Conservation (phyloP, 2,797 vertebrate species). For the Coregonus sp. region DNA sequence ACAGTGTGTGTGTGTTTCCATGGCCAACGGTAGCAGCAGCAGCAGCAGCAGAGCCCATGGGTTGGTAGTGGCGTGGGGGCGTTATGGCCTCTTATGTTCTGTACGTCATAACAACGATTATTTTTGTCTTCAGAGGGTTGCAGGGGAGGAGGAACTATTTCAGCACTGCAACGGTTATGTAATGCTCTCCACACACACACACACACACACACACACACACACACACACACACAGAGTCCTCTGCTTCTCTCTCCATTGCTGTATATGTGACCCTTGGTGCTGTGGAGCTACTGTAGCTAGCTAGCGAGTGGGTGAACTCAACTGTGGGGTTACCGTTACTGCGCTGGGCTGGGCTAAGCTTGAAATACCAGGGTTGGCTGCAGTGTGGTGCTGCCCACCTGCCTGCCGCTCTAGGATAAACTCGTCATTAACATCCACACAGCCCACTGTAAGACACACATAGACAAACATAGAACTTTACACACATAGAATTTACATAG, state of each 20-base stretch:
- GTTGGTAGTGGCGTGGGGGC: neutral
- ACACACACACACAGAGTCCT: constrained; percentile 6
- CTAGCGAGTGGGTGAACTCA: constrained; percentile 29
- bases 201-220: neutral
- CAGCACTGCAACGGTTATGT: constrained; percentile 45
- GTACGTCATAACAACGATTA: constrained; percentile 2
- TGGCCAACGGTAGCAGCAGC: neutral
- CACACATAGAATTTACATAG: neutral
- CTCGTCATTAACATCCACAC: neutral
- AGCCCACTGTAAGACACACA: constrained; percentile 5
- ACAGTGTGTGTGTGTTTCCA: neutral
- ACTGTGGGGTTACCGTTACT: constrained; percentile 23
- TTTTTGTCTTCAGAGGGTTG: constrained; percentile 54
- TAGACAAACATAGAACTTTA: neutral
- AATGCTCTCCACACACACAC: constrained; percentile 34
- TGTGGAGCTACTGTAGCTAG: constrained; percentile 46
- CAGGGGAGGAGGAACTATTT: constrained; percentile 59
- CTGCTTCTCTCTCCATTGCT: constrained; percentile 7
- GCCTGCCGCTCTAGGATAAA: neutral
- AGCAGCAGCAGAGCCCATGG: neutral
- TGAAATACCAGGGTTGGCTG: neutral
- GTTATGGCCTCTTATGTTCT: neutral
- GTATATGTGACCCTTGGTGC: constrained; percentile 27
- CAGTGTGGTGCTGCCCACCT: neutral
- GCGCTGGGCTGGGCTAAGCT: constrained; percentile 4